These are phyloP conservation scores for Psammodynastes pulverulentus DNA, from an alignment of 2,113 vertebrate species.

Conservation along the genomic window DNA sequence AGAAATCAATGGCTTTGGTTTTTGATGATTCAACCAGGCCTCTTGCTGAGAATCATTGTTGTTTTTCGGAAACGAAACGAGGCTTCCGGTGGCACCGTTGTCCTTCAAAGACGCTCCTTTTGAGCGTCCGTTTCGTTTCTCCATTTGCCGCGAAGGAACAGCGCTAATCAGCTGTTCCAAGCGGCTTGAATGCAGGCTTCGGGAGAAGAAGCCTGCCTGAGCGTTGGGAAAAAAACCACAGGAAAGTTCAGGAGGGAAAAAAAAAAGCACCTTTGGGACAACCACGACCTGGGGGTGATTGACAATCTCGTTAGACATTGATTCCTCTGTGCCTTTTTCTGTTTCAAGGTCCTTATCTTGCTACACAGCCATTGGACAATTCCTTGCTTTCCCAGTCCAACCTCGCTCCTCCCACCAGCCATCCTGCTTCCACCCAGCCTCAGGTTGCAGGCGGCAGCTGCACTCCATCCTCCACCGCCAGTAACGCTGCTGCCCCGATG, in stretches of 20 bases:
- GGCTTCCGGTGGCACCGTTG: too few relatives aligned
- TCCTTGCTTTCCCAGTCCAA: slow-evolving; percentile 88
- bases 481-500: slow-evolving; percentile 60
- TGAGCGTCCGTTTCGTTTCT: too few relatives aligned
- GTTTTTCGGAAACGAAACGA: not conserved
- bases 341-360: slow-evolving; percentile 88
- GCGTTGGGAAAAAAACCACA: not conserved
- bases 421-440: slow-evolving; percentile 75
- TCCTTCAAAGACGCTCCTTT: too few relatives aligned
- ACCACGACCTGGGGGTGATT: not conserved
- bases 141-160: too few relatives aligned
- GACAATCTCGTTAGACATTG: not conserved
- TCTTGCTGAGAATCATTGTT: too few relatives aligned
- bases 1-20: not conserved
- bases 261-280: not conserved
- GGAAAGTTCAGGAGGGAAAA: not conserved
- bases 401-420: slow-evolving; percentile 74
- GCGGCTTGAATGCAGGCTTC: too few relatives aligned
- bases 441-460: slow-evolving; percentile 63
- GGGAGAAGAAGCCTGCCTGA: too few relatives aligned
- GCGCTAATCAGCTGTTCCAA: too few relatives aligned
- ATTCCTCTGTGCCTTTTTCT: not conserved
- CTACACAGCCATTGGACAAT: slow-evolving; percentile 88
- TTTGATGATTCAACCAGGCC: not conserved
- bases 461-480: slow-evolving; percentile 67